Conservation (phyloP, 2,888 invertebrate genomes). For the Lasioglossum figueresi region DNA sequence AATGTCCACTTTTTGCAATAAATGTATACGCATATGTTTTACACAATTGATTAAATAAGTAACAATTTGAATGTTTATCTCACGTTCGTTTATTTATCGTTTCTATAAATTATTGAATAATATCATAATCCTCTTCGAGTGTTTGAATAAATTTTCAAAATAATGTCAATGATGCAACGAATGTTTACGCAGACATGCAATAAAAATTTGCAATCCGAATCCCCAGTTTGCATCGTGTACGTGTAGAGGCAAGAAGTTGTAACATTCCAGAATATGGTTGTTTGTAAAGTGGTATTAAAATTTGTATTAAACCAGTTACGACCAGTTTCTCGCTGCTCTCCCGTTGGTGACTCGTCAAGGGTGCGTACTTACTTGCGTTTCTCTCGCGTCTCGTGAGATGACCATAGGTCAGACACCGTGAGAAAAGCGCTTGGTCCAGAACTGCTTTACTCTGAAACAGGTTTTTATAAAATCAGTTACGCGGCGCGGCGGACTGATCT, state of each 20-base stretch:
- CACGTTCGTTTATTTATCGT: neutral
- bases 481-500: slow-evolving; percentile 31
- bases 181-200: neutral
- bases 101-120: neutral
- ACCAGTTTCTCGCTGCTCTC: slow-evolving; percentile 69
- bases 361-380: slow-evolving; percentile 34
- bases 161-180: neutral
- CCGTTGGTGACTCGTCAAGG: slow-evolving; percentile 37
- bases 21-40: neutral
- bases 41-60: neutral
- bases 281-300: slow-evolving; percentile 10
- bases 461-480: slow-evolving; percentile 68
- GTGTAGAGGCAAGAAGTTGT: neutral
- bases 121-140: neutral
- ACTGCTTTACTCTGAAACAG: slow-evolving; percentile 66
- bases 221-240: neutral
- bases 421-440: slow-evolving; percentile 79
- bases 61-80: neutral
- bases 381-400: slow-evolving; percentile 74
- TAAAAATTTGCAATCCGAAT: neutral
- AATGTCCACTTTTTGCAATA: neutral
- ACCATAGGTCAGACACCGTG: slow-evolving; percentile 80
- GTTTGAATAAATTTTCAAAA: slow-evolving; percentile 1
- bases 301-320: slow-evolving; percentile 39
- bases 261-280: neutral